Base-by-base conservation (phyloP, 2,888 invertebrate species). In the Ariolimax columbianus region DNA sequence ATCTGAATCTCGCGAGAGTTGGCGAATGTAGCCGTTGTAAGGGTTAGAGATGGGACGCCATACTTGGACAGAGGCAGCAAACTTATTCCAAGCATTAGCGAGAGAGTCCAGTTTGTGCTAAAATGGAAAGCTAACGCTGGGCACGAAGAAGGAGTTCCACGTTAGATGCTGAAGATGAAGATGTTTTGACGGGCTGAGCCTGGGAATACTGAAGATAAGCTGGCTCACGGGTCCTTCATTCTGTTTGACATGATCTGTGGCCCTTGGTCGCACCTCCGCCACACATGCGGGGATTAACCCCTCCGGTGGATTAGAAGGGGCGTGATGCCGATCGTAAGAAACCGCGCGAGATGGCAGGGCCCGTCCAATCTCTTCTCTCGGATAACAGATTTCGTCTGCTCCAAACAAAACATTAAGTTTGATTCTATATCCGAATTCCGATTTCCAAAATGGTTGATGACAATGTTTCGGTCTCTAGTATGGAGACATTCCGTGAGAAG, bases 1-100 rank as follows among this genome's bases (percentile, higher is more conserved):
- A 77, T 36, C 81, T 40, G 43, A 85, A 70, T 77, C 82, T 77
- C 85, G 77, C 82, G 82, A 82, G 85, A 85, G 72, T 72, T 84
- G 83, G 40, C 68, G 73, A 75, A 63, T 63, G 73, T 63, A 75
- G 19, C 73, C 63, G 82, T 75, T 43, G 47, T 38, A 59, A 59
- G 72, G 72, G 26, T 72, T 81, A 59, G 47, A 72, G 26, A 47
- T 23, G 72, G 19, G 51, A 55, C 36, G 72, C 51, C 55, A 43
- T 66, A 43, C 79, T 66, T 43, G 51, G 26, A 55, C 55, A 72
- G 72, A 70, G 55, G 30, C 51, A 72, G 81, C 55, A 72, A 72
- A 81, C 81, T 51, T 72, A 47, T 81, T 81, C 81, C 55, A 72
- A 81, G 72, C 81, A 81, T 81, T 81, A 81, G 70, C 81, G 55